Conservation (phyloP, 2,888 invertebrate genomes). For the Hirtodrosophila cameraria region DNA sequence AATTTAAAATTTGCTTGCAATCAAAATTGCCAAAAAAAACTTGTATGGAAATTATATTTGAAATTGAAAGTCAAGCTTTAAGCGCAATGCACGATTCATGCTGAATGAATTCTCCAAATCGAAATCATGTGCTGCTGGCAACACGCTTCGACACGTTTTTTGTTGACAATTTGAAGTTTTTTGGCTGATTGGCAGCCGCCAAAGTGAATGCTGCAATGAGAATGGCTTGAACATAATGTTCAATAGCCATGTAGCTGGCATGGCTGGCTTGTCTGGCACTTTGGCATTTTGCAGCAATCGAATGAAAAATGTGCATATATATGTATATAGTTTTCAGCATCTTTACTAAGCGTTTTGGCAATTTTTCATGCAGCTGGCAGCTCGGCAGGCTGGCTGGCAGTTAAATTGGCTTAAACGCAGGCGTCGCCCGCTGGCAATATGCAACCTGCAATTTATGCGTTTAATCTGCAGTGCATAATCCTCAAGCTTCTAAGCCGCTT, state of each 20-base stretch:
- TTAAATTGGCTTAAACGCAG: conserved; percentile 35
- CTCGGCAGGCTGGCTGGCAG: too few relatives aligned
- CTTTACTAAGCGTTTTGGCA: conserved; percentile 27
- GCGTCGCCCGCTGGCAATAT: conserved; percentile 22
- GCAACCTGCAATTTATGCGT: conserved; percentile 36
- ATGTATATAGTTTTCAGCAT: conserved; percentile 22
- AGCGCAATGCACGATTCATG: neutral
- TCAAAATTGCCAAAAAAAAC: too few relatives aligned
- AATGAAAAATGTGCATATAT: conserved; percentile 41
- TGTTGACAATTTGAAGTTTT: conserved; percentile 65
- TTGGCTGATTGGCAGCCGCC: conserved; percentile 66
- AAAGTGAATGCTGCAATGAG: conserved; percentile 50
- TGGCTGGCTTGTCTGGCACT: conserved; percentile 41
- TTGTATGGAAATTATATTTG: neutral
- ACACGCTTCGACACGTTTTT: conserved; percentile 15
- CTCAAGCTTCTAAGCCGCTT: conserved; percentile 37
- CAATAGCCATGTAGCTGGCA: conserved; percentile 22
- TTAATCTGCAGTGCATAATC: conserved; percentile 38
- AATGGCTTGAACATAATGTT: conserved; percentile 38
- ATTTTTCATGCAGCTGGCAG: conserved; percentile 26
- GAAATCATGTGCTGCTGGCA: conserved; percentile 3
- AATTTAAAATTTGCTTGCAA: too few relatives aligned
- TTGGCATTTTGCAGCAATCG: conserved; percentile 67
- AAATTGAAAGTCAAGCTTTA: neutral
- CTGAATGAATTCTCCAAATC: neutral